These are phyloP conservation scores for Keiferia lycopersicella DNA, from an alignment of 2,888 invertebrate species.

Conservation along the genomic window DNA sequence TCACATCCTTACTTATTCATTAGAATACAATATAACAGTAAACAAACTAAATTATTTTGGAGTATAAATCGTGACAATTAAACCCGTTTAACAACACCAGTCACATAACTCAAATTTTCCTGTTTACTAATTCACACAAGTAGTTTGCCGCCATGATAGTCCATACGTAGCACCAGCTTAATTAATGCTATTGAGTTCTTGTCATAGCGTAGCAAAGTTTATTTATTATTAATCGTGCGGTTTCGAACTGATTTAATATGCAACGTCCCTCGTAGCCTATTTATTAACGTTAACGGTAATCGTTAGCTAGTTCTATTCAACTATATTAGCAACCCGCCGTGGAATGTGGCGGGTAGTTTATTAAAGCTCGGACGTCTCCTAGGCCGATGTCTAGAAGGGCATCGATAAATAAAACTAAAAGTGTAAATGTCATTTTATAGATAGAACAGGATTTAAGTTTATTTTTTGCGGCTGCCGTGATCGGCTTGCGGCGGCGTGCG, in stretches of 20 bases:
- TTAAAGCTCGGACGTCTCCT: conserved; percentile 12
- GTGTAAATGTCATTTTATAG: conserved; percentile 67
- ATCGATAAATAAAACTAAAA: conserved; percentile 46
- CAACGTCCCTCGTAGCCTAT: conserved; percentile 55
- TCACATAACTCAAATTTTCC: conserved; percentile 42
- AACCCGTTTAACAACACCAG: conserved; percentile 7
- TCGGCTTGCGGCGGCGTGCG: conserved; percentile 44
- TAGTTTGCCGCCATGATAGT: not conserved
- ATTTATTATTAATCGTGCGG: conserved; percentile 62
- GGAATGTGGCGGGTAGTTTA: conserved; percentile 17
- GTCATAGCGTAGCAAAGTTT: conserved; percentile 54
- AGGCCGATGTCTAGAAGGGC: conserved; percentile 21
- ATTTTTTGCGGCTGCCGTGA: conserved; percentile 67
- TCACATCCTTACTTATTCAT: not conserved
- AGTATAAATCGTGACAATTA: not conserved
- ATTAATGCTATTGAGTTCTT: conserved; percentile 65
- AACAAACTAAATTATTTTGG: not conserved
- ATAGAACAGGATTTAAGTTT: conserved; percentile 72
- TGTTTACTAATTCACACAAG: conserved; percentile 49
- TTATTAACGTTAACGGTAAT: conserved; percentile 61
- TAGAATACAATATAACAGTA: not conserved
- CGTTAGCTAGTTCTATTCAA: conserved; percentile 48
- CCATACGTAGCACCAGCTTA: conserved; percentile 42
- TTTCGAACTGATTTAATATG: conserved; percentile 69
- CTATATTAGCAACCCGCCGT: conserved; percentile 30